These are phyloP conservation scores for Pelmatolapia mariae DNA, from an alignment of 2,113 vertebrate genomes.

Conservation along the genomic window DNA sequence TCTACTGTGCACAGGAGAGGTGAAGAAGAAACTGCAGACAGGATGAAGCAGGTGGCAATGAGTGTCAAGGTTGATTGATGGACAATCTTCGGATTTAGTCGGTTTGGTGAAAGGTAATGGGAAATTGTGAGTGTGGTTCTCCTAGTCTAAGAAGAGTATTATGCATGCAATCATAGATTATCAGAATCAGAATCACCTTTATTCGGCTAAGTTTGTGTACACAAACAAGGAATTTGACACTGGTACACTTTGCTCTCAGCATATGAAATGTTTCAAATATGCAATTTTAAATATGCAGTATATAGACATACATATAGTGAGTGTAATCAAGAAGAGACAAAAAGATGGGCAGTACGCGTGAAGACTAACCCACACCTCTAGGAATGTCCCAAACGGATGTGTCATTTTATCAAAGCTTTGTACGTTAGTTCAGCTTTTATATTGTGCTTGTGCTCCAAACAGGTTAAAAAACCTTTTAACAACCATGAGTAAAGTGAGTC, in stretches of 20 bases:
- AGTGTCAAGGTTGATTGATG: neutral
- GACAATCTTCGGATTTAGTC: neutral
- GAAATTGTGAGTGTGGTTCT: neutral
- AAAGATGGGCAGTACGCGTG: fast-evolving
- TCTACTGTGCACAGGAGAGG: neutral
- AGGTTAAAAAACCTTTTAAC: neutral
- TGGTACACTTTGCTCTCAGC: neutral
- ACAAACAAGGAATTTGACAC: neutral
- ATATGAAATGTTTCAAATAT: neutral
- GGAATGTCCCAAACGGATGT: neutral
- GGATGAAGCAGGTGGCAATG: neutral
- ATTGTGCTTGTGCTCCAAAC: neutral
- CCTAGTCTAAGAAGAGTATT: neutral
- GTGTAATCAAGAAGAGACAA: neutral
- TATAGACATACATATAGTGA: neutral
- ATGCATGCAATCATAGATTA: neutral
- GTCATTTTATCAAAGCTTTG: neutral
- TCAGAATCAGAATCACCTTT: neutral
- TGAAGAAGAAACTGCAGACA: neutral
- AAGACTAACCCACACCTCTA: neutral
- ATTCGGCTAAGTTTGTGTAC: neutral
- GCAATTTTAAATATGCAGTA: neutral
- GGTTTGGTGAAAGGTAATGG: fast-evolving
- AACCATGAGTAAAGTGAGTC: neutral
- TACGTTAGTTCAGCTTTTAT: neutral